Conservation (phyloP, 1,140 invertebrate genomes). For the Drosophila kepulauana region DNA sequence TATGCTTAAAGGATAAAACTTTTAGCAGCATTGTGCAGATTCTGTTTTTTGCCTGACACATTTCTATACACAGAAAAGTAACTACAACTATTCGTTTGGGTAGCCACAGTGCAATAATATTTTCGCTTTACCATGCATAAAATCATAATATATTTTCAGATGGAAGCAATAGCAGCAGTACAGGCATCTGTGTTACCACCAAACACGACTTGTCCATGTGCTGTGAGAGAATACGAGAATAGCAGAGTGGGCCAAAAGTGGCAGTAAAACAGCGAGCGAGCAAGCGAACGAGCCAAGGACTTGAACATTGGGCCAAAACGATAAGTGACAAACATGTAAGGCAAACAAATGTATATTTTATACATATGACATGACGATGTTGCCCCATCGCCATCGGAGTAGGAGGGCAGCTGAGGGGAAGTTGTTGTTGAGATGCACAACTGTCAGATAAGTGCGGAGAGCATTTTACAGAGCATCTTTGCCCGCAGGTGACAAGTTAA, state of each 20-base stretch:
- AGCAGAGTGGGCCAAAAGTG: conserved; percentile 14
- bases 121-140: conserved; percentile 67
- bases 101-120: conserved; percentile 40
- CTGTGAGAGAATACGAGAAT: background rate
- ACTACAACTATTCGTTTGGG: conserved; percentile 12
- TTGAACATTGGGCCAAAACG: conserved; percentile 66
- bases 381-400: background rate
- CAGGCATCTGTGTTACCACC: background rate
- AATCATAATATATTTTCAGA: conserved; percentile 71
- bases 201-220: conserved; percentile 2
- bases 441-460: conserved; percentile 78
- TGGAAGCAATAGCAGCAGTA: conserved; percentile 10
- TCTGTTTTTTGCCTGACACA: background rate
- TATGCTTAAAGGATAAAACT: background rate
- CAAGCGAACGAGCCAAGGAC: conserved; percentile 14
- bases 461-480: conserved; percentile 67
- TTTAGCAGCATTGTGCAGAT: background rate
- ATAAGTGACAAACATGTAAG: conserved; percentile 81
- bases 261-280: conserved; percentile 34
- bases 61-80: background rate
- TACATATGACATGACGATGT: conserved; percentile 9
- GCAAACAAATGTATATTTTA: conserved; percentile 79
- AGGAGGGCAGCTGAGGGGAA: conserved; percentile 10
- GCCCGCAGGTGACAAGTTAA: conserved; percentile 82
- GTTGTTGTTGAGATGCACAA: conserved; percentile 62